Evolutionary conservation across 2,888 invertebrate genomes (phyloP).

Genomic region (Exephanes ischioxanthus): DNA sequence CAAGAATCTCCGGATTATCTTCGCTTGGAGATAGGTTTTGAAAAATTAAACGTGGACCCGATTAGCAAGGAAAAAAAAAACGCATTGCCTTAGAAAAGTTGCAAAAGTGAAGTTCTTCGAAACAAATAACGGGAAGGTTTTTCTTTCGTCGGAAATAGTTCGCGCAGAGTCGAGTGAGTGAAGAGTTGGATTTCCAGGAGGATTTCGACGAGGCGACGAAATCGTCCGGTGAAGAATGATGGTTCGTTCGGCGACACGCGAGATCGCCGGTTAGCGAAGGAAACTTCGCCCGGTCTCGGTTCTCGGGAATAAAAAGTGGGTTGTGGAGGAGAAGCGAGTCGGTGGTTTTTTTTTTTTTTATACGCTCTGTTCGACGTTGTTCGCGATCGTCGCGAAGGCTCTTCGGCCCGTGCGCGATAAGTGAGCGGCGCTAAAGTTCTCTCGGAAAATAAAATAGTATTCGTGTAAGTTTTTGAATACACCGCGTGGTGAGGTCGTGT

Average conservation of each 20-base stretch:
- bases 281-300: background rate
- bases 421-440: background rate
- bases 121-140: too few species aligned
- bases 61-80: background rate
- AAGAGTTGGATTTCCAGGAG: background rate
- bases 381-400: background rate
- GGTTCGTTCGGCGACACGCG: background rate
- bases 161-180: too few species aligned
- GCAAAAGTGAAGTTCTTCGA: background rate
- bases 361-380: background rate
- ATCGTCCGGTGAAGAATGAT: background rate
- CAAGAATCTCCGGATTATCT: constrained; percentile 4
- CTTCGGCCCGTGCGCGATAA: background rate
- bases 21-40: background rate
- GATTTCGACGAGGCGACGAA: background rate
- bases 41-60: background rate
- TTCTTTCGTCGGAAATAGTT: too few species aligned
- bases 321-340: background rate
- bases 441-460: constrained; percentile 10
- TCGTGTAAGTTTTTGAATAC: background rate
- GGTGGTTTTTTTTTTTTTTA: background rate
- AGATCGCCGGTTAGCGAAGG: background rate
- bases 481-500: background rate
- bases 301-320: background rate
- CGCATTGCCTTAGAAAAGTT: background rate